A percentile compares a stretch with the other conserved stretches of the same genome.
Conservation (phyloP, 2,888 invertebrate genomes). For the Baronia brevicornis region DNA sequence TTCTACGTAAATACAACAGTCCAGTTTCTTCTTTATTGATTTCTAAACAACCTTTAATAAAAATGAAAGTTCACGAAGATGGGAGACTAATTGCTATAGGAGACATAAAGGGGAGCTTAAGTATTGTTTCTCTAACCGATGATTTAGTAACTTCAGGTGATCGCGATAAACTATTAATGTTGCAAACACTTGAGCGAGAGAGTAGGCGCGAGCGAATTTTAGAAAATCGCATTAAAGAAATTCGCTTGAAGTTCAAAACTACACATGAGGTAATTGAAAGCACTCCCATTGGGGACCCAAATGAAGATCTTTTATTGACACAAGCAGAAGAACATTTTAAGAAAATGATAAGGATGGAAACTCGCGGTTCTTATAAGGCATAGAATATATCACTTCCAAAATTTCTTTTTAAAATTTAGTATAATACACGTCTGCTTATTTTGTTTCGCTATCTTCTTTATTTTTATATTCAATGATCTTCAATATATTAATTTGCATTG, state of each 20-base stretch:
- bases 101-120: constrained; percentile 79
- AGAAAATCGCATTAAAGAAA: constrained; percentile 88
- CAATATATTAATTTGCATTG: too few species aligned
- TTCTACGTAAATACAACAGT: constrained; percentile 80
- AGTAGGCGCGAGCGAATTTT: constrained; percentile 89
- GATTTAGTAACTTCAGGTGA: constrained; percentile 78
- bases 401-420: too few species aligned
- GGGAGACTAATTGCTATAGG: constrained; percentile 78
- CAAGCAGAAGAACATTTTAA: constrained; percentile 59
- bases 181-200: constrained; percentile 88
- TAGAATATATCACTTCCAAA: too few species aligned
- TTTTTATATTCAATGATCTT: too few species aligned
- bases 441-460: too few species aligned
- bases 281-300: constrained; percentile 18
- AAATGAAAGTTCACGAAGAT: constrained; percentile 78
- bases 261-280: constrained; percentile 48
- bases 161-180: constrained; percentile 80
- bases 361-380: too few species aligned
- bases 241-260: constrained; percentile 71
- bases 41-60: constrained; percentile 63
- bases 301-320: constrained; percentile 28
- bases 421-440: too few species aligned
- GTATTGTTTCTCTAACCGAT: constrained; percentile 79
- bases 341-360: too few species aligned
- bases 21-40: constrained; percentile 80